Conservation (phyloP, 2,888 invertebrate species). For the Incurvaria masculella region DNA sequence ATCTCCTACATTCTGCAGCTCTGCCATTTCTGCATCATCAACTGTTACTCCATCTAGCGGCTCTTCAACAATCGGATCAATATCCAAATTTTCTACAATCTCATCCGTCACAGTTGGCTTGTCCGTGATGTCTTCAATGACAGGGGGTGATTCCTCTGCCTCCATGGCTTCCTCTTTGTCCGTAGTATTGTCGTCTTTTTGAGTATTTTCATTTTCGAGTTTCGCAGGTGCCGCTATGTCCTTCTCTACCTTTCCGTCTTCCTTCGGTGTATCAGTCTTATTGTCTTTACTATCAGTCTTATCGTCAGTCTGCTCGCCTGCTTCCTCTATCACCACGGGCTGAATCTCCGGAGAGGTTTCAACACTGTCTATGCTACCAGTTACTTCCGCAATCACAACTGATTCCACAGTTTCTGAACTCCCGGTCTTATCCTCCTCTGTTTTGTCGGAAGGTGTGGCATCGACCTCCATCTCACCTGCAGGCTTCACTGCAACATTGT, state of each 20-base stretch:
- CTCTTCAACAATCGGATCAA: constrained; percentile 40
- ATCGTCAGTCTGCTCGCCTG: constrained; percentile 15
- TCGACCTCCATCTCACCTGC: constrained; percentile 13
- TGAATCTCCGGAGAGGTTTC: neutral
- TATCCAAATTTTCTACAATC: constrained; percentile 29
- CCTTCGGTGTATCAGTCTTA: constrained; percentile 4
- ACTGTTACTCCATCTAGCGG: constrained; percentile 19
- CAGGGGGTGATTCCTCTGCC: constrained; percentile 10
- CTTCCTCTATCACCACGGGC: constrained; percentile 8
- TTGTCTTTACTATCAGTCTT: constrained; percentile 19
- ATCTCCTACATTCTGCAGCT: constrained; percentile 37
- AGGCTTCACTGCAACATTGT: constrained; percentile 16
- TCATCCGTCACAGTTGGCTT: constrained; percentile 30
- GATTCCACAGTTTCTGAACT: constrained; percentile 21
- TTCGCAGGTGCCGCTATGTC: neutral
- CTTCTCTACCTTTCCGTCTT: neutral
- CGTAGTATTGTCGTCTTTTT: constrained; percentile 5
- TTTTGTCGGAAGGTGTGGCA: constrained; percentile 14
- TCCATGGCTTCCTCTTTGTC: constrained; percentile 8
- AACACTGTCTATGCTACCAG: constrained; percentile 6
- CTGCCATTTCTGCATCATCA: constrained; percentile 33
- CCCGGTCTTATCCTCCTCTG: constrained; percentile 33
- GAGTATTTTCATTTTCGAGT: neutral
- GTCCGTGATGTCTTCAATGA: constrained; percentile 30
- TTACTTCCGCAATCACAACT: constrained; percentile 20